Conservation (phyloP, 2,888 invertebrate genomes). For the Oscheius sp. region DNA sequence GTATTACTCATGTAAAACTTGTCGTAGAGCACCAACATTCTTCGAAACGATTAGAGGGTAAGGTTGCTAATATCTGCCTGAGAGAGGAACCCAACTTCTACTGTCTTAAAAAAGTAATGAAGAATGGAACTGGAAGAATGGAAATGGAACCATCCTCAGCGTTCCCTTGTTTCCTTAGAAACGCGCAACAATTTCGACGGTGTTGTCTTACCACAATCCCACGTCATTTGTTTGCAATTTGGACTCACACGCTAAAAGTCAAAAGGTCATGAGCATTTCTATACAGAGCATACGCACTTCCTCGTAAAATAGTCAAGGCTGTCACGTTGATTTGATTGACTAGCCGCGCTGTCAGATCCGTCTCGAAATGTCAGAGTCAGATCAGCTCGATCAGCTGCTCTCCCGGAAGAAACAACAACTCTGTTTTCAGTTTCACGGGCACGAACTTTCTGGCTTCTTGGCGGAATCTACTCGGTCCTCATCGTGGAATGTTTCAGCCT, state of each 20-base stretch:
- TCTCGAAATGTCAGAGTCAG: background rate
- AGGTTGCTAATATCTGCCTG: too few species aligned
- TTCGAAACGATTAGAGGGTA: too few species aligned
- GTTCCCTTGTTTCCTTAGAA: background rate
- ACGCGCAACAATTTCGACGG: background rate
- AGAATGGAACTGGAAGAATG: too few species aligned
- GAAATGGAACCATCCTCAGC: background rate
- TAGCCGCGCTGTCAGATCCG: conserved; percentile 4
- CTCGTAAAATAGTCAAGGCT: background rate
- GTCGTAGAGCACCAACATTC: too few species aligned
- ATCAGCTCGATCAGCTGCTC: conserved; percentile 14
- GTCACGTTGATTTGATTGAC: conserved; percentile 3
- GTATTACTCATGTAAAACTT: too few species aligned
- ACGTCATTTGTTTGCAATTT: background rate
- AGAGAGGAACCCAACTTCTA: too few species aligned
- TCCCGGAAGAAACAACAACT: background rate
- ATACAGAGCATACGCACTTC: background rate
- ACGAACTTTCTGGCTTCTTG: conserved; percentile 25
- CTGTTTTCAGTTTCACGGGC: conserved; percentile 11
- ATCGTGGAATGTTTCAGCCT: conserved; percentile 34
- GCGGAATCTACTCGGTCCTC: conserved; percentile 29
- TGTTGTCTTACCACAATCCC: background rate
- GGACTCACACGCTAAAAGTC: too few species aligned
- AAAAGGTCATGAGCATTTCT: too few species aligned
- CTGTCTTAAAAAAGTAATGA: too few species aligned